Percentiles rank a stretch among this genome's conserved stretches.
Evolutionary conservation across 2,113 vertebrate species (phyloP).

Genomic region (Tragelaphus imberbis): DNA sequence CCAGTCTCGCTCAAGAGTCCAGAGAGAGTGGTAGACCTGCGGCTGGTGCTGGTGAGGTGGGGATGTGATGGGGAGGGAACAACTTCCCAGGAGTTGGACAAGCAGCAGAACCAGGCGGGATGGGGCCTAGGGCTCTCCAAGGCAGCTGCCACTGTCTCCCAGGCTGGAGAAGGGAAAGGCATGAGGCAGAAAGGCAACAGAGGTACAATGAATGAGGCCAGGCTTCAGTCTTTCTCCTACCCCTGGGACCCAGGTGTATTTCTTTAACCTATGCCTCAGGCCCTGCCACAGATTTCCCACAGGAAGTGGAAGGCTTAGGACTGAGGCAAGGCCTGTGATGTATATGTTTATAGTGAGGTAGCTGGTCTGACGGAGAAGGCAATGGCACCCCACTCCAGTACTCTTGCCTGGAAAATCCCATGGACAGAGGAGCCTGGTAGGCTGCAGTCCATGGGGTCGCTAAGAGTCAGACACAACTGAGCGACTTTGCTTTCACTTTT

Average conservation of each 20-base stretch:
- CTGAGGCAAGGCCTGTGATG: fast-evolving
- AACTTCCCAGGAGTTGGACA: background rate
- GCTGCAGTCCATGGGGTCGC: too few species aligned
- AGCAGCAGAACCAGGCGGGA: background rate
- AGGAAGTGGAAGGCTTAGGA: background rate
- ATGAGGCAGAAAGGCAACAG: background rate
- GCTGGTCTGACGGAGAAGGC: background rate
- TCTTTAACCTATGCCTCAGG: background rate
- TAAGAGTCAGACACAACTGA: too few species aligned
- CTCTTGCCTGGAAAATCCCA: too few species aligned
- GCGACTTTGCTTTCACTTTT: too few species aligned
- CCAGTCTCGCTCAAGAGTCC: background rate
- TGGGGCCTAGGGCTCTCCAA: background rate
- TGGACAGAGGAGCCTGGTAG: too few species aligned
- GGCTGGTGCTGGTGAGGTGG: too few species aligned
- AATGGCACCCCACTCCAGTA: too few species aligned
- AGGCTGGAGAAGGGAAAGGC: background rate
- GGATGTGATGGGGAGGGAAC: background rate
- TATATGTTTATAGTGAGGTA: fast-evolving
- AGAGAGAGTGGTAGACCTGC: background rate
- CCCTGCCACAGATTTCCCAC: background rate
- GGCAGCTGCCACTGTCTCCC: too few species aligned
- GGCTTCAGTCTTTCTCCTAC: background rate
- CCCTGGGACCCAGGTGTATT: background rate
- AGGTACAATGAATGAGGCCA: background rate